Base-by-base conservation (phyloP, 2,888 invertebrate species). In the Dermolepida albohirtum region DNA sequence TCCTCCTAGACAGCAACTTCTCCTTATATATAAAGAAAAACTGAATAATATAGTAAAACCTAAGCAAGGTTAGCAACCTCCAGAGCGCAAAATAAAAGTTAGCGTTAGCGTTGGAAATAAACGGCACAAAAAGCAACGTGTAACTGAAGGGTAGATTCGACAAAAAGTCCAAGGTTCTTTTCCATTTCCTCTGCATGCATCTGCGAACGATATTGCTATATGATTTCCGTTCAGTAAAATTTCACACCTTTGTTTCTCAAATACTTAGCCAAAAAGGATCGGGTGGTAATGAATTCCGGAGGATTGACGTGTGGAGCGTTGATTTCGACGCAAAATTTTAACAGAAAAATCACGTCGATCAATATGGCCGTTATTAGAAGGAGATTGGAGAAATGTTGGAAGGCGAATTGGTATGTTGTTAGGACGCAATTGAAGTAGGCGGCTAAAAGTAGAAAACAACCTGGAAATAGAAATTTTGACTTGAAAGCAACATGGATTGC, bases 341-440 rank as follows among this genome's bases (percentile, higher is more conserved):
- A 84, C 0, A 84, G 44, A 72, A 84, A 86, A 68, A 86, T 75
- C 0, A 80, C 57, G 49, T 87, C 87, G n/a, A 79, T 76, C 2
- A 82, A 73, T 29, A 84, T 59, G 0, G 70, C 74, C 82, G 84
- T 12, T 81, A 78, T 67, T 79, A 77, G 54, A 80, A 81, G 73
- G 81, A 84, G 68, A 77, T 80, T 5, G 75, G 77, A 50, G 82
- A 80, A 16, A 43, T 86, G 84, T 68, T 83, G 79, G 72, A 86
- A 87, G 6, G 86, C 83, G 83, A 86, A 85, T 78, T 86, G 84
- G 68, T 86, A 87, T 0, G 84, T 82, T 16, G 85, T 80, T 10
- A 85, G 64, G 80, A 86, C 81, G 65, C 85, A 84, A 69, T 86
- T 86, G 5, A 78, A 44, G 70, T 86, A 86, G 0, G 86, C 80